Evolutionary conservation across 1,140 invertebrate species (phyloP).

Genomic region (Nilaparvata lugens): DNA sequence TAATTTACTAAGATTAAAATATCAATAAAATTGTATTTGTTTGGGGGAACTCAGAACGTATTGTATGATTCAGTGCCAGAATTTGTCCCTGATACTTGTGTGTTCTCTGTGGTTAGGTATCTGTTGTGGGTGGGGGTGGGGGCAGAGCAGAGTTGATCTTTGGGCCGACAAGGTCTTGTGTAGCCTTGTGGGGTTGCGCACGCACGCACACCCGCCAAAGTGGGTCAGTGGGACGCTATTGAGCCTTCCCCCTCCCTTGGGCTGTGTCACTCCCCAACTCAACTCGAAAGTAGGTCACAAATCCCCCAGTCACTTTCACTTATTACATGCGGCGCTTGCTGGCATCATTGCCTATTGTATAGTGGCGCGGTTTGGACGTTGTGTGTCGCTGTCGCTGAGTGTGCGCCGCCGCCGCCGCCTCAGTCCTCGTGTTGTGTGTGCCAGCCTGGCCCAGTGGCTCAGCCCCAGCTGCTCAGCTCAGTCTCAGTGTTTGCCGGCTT

Average conservation of each 20-base stretch:
- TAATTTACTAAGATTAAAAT: no score
- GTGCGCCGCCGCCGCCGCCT: neutral
- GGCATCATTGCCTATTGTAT: constrained; percentile 18
- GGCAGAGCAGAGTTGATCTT: no score
- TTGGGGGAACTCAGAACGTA: no score
- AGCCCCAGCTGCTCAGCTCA: neutral
- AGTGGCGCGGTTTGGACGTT: constrained; percentile 3
- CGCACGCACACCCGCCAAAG: constrained; percentile 8
- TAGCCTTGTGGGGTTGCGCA: neutral
- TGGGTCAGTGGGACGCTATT: constrained; percentile 24
- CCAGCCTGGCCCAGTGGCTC: neutral
- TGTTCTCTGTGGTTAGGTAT: no score
- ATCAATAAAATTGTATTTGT: no score
- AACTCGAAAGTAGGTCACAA: constrained; percentile 10
- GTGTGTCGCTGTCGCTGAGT: neutral
- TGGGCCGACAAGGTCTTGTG: neutral
- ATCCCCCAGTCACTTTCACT: constrained; percentile 22
- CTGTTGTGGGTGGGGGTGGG: no score
- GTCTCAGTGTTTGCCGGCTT: neutral
- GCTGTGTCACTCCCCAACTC: neutral
- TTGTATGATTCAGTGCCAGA: no score
- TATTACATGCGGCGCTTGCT: constrained; percentile 3
- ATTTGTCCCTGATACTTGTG: no score
- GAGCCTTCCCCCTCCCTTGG: constrained; percentile 3
- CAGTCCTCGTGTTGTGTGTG: constrained; percentile 4